Evolutionary conservation across 2,888 invertebrate species (phyloP).

Genomic region (Drosophila barbarae): DNA sequence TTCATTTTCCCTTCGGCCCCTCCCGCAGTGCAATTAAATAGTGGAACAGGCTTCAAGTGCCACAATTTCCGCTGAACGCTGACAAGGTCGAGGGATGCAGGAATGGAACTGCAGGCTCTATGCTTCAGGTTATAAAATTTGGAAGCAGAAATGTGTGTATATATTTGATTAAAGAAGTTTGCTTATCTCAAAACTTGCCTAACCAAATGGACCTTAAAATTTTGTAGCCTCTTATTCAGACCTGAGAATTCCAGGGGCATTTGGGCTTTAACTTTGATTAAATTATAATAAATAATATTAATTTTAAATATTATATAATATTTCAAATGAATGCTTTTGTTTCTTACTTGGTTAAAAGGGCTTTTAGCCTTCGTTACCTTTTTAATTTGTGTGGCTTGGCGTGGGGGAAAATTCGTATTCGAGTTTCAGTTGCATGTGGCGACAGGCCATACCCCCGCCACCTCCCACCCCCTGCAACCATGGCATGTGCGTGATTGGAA

Average conservation of each 20-base stretch:
- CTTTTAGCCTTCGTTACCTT: neutral
- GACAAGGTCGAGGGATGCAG: slow-evolving; percentile 1
- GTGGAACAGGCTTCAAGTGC: slow-evolving; percentile 8
- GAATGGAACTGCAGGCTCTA: neutral
- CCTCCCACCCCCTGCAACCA: neutral
- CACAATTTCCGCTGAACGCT: neutral
- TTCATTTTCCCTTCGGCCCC: neutral
- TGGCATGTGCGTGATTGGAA: slow-evolving; percentile 53
- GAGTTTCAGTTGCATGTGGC: slow-evolving; percentile 40
- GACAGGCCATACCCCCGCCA: slow-evolving; percentile 6
- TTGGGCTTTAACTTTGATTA: neutral
- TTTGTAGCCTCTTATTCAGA: neutral
- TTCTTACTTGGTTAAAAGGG: neutral
- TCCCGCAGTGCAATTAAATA: slow-evolving; percentile 27
- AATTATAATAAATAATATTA: too few species aligned
- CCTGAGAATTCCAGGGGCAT: neutral
- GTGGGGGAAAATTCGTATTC: neutral
- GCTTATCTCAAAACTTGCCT: neutral
- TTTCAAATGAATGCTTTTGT: neutral
- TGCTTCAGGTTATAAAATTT: neutral
- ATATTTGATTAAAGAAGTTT: neutral
- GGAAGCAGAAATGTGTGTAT: neutral
- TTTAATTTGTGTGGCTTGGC: neutral
- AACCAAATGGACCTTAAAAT: accelerated
- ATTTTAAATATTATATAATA: too few species aligned